Evolutionary conservation across 2,113 vertebrate species (phyloP).

Genomic region (Scopus umbretta): DNA sequence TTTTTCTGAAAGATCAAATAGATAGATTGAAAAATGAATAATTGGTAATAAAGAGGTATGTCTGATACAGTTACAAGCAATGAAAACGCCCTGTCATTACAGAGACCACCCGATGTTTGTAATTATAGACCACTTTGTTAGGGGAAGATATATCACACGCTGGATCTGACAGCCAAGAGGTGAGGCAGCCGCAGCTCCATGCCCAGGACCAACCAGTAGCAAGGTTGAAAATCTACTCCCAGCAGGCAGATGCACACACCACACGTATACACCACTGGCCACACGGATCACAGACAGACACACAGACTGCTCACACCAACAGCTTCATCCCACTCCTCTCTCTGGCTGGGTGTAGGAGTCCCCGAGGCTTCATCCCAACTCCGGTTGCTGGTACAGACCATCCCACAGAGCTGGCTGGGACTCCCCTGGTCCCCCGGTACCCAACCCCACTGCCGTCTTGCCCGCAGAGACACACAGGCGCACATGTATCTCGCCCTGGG

Average conservation of each 20-base stretch:
- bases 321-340: neutral
- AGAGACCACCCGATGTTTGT: neutral
- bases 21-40: neutral
- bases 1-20: neutral
- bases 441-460: neutral
- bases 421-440: neutral
- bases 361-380: neutral
- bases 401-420: neutral
- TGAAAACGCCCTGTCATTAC: neutral
- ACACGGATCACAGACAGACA: neutral
- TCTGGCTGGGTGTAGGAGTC: rapidly evolving
- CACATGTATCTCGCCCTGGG: rapidly evolving
- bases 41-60: neutral
- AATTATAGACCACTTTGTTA: neutral
- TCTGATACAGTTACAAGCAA: neutral
- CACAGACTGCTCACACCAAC: rapidly evolving
- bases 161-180: neutral
- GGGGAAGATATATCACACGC: rapidly evolving
- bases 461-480: neutral
- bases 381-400: neutral
- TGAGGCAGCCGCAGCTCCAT: neutral
- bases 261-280: neutral
- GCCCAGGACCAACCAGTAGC: neutral
- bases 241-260: neutral
- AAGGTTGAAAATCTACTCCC: neutral